Evolutionary conservation across 2,797 vertebrate species (phyloP), one percentile per base, ranked within the genome.

Genomic region (Pampus argenteus): DNA sequence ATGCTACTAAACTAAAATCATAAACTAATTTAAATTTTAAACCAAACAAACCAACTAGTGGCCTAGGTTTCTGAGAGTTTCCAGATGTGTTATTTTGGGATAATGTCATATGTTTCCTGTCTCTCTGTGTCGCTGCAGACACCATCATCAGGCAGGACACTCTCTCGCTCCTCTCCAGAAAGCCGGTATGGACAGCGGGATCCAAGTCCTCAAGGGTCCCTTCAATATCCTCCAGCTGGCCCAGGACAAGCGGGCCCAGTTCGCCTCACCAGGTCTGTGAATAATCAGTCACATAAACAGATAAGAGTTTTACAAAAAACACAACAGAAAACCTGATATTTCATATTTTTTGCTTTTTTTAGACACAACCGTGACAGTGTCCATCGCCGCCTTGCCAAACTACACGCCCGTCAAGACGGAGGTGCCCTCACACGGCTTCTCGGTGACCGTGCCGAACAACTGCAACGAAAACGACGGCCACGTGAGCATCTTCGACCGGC

Each of bases 321-420:
- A 36, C 9, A 44, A 18, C 8, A 25, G 0, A 34, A 63, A 70
- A 62, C 13, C 20, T 49, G 48, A 66, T 10, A 31, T 66, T 65
- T 55, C 36, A 2, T 64, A 45, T 25, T 28, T 65, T 40, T 44
- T 44, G 17, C n/a, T n/a, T 17, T 8, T 44, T 51, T 49, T 78
- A 0, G 98, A 99, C 82, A 98, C 98, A 0, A 99, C 98, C 0
- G 97, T 98, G 86, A 98, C 97, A 0, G 96, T 99, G 68, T 98
- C 98, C 2, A 96, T 99, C 3, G 95, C 96, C 1, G 83, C 97
- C 0, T 93, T 98, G 93, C 96, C 97, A 23, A 95, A 94, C 44
- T 98, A 98, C 88, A 90, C 94, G 14, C 13, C 90, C 0, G 95
- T 99, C 85, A 99, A 99, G 92, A 98, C 97, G 0, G 98, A 99